Base-by-base conservation (phyloP, 2,888 invertebrate genomes). In the Megaustenia siamemsis region DNA sequence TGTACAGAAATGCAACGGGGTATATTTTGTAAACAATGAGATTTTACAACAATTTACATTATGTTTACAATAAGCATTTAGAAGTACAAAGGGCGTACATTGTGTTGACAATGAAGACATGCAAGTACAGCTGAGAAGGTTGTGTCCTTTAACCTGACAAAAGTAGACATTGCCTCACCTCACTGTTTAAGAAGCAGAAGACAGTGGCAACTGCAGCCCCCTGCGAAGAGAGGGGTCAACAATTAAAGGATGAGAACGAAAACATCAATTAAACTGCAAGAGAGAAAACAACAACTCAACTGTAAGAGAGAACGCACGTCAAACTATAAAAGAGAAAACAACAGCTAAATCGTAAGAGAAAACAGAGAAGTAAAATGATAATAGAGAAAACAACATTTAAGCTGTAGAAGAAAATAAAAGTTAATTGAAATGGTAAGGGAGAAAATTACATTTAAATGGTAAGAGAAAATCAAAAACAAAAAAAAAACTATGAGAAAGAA, bases 151-250 rank as follows among this genome's bases (percentile, higher is more conserved):
- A n/a, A n/a, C n/a, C n/a, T n/a, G n/a, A n/a, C n/a, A n/a, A n/a
- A n/a, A n/a, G n/a, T 15, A 49, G 38, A 73, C 8, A 24, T 21
- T 1, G 21, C 18, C 87, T 86, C 88, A 91, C 92, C 89, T 92
- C 92, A 56, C 90, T 90, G 80, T 91, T 92, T 38, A 90, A 87
- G 85, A 90, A 90, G 82, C 92, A 92, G 85, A 91, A 91, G 45
- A 91, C 89, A 28, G 91, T 86, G 4, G 92, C 88, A 12, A 92
- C 90, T 8, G 88, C 88, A 18, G 90, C 91, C 43, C 92, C 92
- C 91, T 92, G 88, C 32, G 60, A 45, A n/a, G n/a, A n/a, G n/a
- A n/a, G n/a, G 43, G 38, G 38, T 60, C 28, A 43, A 32, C 4
- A 28, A 68, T 18, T n/a, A n/a, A 66, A 21, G 28, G 12, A 66